A percentile compares a stretch with the other conserved stretches of the same genome.
These are phyloP conservation scores for Micromesistius poutassou DNA, from an alignment of 2,797 vertebrate genomes.

Conservation along the genomic window DNA sequence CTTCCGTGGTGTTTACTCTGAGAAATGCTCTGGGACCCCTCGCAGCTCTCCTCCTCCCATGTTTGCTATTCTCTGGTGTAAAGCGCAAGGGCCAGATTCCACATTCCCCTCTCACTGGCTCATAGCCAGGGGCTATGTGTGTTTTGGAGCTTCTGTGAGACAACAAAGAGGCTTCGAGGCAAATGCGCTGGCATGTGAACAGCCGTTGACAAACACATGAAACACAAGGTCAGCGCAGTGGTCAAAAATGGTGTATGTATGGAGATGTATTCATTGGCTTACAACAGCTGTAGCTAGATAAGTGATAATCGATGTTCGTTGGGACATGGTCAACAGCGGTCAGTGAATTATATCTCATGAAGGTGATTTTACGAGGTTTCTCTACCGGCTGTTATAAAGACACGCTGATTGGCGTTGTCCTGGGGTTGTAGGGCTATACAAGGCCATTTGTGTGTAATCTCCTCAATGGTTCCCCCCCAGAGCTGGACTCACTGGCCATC, in stretches of 20 bases:
- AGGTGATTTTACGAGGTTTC: neutral
- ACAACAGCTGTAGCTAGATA: neutral
- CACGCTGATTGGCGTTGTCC: neutral
- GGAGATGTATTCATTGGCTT: neutral
- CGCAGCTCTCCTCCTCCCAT: conserved; percentile 36
- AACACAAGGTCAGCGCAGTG: neutral
- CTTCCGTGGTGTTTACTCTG: conserved; percentile 52
- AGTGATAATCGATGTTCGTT: conserved; percentile 8
- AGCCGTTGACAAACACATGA: conserved; percentile 16
- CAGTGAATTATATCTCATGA: neutral
- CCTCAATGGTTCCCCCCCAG: neutral
- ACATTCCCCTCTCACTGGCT: conserved; percentile 58
- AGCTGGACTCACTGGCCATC: neutral
- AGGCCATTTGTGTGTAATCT: neutral
- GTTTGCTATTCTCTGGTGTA: conserved; percentile 57
- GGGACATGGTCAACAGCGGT: conserved; percentile 9
- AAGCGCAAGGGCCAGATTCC: conserved; percentile 59
- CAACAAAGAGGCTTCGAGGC: conserved; percentile 36
- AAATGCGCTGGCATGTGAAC: conserved; percentile 32
- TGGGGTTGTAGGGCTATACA: neutral
- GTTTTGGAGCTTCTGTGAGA: conserved; percentile 31
- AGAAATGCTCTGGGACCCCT: conserved; percentile 21
- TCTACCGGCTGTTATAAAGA: neutral
- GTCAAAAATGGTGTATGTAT: neutral
- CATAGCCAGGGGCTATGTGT: conserved; percentile 44